Base-by-base conservation (phyloP, 2,113 vertebrate species). In the Oncorhynchus mykiss region DNA sequence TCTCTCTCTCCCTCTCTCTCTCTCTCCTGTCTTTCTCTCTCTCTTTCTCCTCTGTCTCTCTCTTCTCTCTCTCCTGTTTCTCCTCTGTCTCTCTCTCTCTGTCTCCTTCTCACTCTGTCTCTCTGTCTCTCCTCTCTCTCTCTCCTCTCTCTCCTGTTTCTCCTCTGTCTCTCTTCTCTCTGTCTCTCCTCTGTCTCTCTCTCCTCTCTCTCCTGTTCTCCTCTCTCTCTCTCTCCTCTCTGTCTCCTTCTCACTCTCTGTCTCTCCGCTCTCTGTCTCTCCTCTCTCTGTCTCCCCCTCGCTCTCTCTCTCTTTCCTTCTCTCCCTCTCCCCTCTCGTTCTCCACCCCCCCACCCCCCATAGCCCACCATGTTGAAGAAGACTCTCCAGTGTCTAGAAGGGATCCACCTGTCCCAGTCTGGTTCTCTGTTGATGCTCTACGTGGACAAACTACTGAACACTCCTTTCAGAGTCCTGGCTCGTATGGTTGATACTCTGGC, bases 331-430 rank as follows among this genome's bases (percentile, higher is more conserved):
- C 2, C 1, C 2, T 66, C 5, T 4, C 1, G n/a, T 12, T 3
- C 3, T 24, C 8, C 25, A 25, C 0, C 71, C 49, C 14, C 29
- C 22, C 22, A 24, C 22, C 7, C 39, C 54, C 3, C 12, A 59
- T 60, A 99, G 98, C 97, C 97, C 29, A 95, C 95, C 45, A 93
- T 93, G 73, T 89, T 99, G 80, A 97, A 96, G 92, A 99, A 96
- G 78, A 98, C 97, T 0, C 88, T 99, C 1, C 96, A 97, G 89
- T 99, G 98, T 88, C 80, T 99, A 85, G 98, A 99, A 77, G 97
- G 96, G n/a, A 99, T 99, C 82, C 98, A 99, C 78, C 94, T 99
- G 48, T 99, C 97, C 89, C 98, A 99, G 91, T 99, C 98, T 0
- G 98, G 98, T 0, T 96, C 97, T 0, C 94, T 99, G 85, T 83